phyloP scores from a whole-genome alignment of 2,113 vertebrate genomes.

The Aegotheles bennettii region DNA sequence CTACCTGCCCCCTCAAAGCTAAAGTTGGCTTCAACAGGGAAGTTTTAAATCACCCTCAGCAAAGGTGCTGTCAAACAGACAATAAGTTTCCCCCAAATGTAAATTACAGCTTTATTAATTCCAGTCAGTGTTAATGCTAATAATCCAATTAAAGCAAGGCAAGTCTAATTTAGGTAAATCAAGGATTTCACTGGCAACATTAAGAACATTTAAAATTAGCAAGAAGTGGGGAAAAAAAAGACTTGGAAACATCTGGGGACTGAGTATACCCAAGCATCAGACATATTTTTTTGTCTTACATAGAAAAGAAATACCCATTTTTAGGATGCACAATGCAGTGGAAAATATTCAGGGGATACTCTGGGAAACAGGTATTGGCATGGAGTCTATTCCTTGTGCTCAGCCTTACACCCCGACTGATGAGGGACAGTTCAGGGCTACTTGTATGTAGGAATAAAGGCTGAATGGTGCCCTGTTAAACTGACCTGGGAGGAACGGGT shows the following conservation, averaged over 20 bases:
- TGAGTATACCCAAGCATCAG: background rate
- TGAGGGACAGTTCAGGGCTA: rapidly evolving
- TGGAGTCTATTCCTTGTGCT: rapidly evolving
- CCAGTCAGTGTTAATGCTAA: background rate
- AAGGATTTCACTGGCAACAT: background rate
- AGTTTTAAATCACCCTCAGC: background rate
- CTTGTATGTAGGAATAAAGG: background rate
- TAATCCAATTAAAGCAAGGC: background rate
- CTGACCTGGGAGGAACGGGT: background rate
- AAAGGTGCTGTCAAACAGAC: background rate
- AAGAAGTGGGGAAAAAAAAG: background rate
- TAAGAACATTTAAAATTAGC: background rate
- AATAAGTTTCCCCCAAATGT: background rate
- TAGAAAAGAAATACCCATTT: background rate
- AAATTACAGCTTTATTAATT: background rate
- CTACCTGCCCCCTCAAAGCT: background rate
- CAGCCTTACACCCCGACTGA: background rate
- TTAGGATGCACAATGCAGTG: background rate
- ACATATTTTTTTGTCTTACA: background rate
- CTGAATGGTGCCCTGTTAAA: background rate
- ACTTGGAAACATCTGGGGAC: background rate
- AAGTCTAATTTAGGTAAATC: background rate
- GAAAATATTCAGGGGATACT: background rate
- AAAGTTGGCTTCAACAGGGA: background rate
- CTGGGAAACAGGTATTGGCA: background rate